Evolutionary conservation across 1,140 invertebrate species (phyloP), one percentile per base, ranked within the genome.

Genomic region (Hycleus phaleratus): DNA sequence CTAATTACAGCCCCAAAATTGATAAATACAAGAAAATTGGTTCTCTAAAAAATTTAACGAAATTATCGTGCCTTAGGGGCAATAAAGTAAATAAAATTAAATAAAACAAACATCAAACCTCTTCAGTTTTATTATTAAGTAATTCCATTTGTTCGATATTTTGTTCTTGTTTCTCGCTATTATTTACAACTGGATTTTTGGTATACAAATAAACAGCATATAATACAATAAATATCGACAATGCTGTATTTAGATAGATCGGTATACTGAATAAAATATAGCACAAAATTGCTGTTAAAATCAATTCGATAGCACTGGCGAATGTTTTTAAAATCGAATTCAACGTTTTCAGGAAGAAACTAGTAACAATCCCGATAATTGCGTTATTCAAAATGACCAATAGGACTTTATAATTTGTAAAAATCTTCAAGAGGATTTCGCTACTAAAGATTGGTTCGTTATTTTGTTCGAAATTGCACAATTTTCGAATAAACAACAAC

Each of bases 291-390:
- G 94, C 94, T 4, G 93, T 96, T 66, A 97, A 91, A 38, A 95
- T 78, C 9, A 97, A 74, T 74, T 98, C 95, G 60, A 97, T 77
- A 32, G 93, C 93, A 77, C 91, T 93, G 1, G 95, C 94, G 77
- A 97, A 97, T 6, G 91, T 95, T 78, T 98, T 98, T 43, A 97
- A 76, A 67, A 97, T 97, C 6, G 94, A 97, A 75, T 97, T 97
- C 53, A 97, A 79, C 60, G 86, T 90, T 69, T 91, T 91, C 1
- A 98, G 77, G 68, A 97, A 97, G 69, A 97, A 90, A 72, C 91
- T 94, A 0, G 94, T 97, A 1, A 94, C 87, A 64, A 98, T 93
- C 24, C 95, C 95, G 52, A 95, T 87, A 1, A 87, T 82, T 1
- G 93, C 88, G 78, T 92, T 95, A 70, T 97, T 97, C 0, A 93